Base-by-base conservation (phyloP, 1,140 invertebrate species). In the Eulimnadia texana region DNA sequence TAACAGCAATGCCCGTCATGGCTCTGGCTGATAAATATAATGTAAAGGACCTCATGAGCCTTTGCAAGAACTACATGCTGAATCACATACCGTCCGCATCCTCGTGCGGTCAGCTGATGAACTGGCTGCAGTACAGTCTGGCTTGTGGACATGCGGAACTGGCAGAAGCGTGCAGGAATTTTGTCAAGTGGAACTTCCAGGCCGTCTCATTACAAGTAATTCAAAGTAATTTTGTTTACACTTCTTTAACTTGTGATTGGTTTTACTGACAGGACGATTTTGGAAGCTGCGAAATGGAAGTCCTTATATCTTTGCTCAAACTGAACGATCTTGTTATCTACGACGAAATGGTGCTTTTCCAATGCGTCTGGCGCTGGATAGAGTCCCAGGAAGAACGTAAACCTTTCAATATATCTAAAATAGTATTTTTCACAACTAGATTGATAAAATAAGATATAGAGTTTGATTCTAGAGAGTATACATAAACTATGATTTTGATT, bases 11-110 rank as follows among this genome's bases (percentile, higher is more conserved):
- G 71, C 85, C 90, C 13, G 82, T 95, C 64, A 74, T 95, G 27
- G 86, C 84, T 3, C 72, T 96, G 42, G 90, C 90, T 28, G 92
- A 96, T 72, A 96, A 96, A 74, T 96, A 96, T 72, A 92, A 93
- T 76, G 86, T 95, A 3, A 85, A 85, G 79, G 90, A 94, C 75
- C 76, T 95, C 66, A 84, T 88, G 62, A 76, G 78, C 3, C 72
- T 92, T 16, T 94, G 91, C 70, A 76, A 90, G 25, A 79, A 84
- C 54, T 96, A 91, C 69, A 95, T 95, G 91, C 82, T 80, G 61
- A 79, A 83, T 67, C 88, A 94, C 72, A 82, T 93, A 55, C 86
- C 90, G 10, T 80, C 88, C 65, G 89, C 90, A 9, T 85, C 84
- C 0, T 80, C 78, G 55, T 80, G 87, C 55, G 85, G 85, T 25